These are phyloP conservation scores for Lasiurus borealis DNA, from an alignment of 2,113 vertebrate genomes.

Conservation along the genomic window DNA sequence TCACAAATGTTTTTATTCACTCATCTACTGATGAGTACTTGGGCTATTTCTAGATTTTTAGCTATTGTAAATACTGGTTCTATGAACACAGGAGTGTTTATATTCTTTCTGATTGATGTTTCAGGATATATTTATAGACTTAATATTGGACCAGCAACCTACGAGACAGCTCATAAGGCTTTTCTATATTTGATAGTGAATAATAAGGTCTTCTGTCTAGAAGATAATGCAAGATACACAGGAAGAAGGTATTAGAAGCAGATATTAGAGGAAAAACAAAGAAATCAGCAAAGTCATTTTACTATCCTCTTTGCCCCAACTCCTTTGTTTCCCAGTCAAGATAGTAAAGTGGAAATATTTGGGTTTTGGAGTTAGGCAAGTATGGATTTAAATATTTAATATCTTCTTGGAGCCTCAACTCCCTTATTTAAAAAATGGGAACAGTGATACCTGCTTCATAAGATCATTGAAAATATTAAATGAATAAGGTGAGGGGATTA, in stretches of 20 bases:
- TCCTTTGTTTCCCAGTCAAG: neutral
- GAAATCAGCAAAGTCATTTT: neutral
- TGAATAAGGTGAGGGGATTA: neutral
- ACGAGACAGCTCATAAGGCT: neutral
- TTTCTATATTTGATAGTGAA: neutral
- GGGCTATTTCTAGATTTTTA: no score
- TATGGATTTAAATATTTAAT: neutral
- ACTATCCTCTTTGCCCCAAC: neutral
- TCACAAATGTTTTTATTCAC: no score
- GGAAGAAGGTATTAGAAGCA: neutral
- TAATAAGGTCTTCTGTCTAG: neutral
- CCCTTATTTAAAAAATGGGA: conserved; percentile 18
- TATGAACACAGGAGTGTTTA: no score
- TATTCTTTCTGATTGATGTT: no score
- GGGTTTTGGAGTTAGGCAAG: neutral
- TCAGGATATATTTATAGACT: neutral
- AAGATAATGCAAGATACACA: neutral
- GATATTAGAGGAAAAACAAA: neutral
- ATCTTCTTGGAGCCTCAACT: neutral
- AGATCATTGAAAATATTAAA: conserved; percentile 19
- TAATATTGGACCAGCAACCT: neutral
- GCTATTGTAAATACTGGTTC: no score
- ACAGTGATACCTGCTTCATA: neutral
- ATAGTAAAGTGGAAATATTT: neutral
- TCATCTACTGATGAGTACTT: no score